Evolutionary conservation across 1,140 invertebrate genomes (phyloP).

Genomic region (Oryctes rhinoceros): DNA sequence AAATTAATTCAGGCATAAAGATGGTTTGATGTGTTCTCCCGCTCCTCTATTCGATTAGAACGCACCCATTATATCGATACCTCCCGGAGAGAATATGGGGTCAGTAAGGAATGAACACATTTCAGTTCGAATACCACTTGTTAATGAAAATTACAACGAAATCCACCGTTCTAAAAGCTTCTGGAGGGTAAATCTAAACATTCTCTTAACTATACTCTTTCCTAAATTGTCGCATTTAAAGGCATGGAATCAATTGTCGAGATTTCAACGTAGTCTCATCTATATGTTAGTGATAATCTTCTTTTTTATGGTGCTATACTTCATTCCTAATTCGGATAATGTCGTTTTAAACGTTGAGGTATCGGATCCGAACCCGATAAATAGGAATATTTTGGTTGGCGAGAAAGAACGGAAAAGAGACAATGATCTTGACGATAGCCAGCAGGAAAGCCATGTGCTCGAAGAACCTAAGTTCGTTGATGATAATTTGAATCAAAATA

Average conservation of each 20-base stretch:
- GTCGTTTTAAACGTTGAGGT: constrained; percentile 56
- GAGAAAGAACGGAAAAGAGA: neutral
- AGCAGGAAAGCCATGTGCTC: constrained; percentile 52
- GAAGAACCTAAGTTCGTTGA: constrained; percentile 54
- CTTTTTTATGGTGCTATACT: constrained; percentile 67
- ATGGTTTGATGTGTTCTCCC: neutral
- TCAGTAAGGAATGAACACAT: constrained; percentile 31
- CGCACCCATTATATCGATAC: neutral
- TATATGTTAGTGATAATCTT: constrained; percentile 68
- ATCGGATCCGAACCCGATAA: constrained; percentile 50
- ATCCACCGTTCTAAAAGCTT: constrained; percentile 47
- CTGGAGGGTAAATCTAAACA: constrained; percentile 49
- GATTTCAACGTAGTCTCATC: constrained; percentile 79
- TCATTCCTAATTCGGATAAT: constrained; percentile 61
- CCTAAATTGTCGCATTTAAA: constrained; percentile 60
- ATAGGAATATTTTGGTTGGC: constrained; percentile 46
- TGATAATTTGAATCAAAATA: constrained; percentile 47
- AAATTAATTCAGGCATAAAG: neutral
- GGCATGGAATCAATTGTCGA: constrained; percentile 86
- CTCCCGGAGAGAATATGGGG: neutral
- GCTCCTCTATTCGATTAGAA: neutral
- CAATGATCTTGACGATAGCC: constrained; percentile 6
- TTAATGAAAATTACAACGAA: constrained; percentile 42
- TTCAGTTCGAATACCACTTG: constrained; percentile 20
- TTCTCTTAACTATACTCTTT: constrained; percentile 40